These are phyloP conservation scores for Paradisaea rubra DNA, from an alignment of 2,113 vertebrate species.

Conservation along the genomic window DNA sequence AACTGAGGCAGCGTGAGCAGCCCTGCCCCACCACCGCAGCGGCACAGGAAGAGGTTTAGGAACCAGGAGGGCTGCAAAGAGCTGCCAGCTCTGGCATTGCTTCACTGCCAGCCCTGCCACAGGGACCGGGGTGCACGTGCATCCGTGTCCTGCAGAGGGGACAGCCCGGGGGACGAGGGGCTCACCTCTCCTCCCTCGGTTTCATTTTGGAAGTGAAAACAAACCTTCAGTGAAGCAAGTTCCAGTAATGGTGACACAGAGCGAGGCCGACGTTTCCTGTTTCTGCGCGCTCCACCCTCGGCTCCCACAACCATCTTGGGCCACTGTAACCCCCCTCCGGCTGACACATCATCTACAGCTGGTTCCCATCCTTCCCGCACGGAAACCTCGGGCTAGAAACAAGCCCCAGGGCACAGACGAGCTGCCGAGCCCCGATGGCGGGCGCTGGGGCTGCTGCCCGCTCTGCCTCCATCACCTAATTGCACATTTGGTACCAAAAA, in stretches of 20 bases:
- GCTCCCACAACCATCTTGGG: slow-evolving; percentile 5
- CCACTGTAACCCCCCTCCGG: not conserved
- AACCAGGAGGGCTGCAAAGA: not conserved
- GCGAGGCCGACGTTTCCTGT: slow-evolving; percentile 34
- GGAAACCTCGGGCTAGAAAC: not conserved
- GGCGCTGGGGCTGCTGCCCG: not conserved
- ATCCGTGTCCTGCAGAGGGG: rapidly evolving
- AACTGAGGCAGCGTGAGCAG: not conserved
- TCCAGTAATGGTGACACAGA: slow-evolving; percentile 15
- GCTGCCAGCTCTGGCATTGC: not conserved
- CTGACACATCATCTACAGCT: not conserved
- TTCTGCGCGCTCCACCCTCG: slow-evolving; percentile 33
- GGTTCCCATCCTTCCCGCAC: not conserved
- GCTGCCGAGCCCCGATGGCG: not conserved
- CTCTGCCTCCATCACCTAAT: not conserved
- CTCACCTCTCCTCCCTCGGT: not conserved
- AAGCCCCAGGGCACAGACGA: not conserved
- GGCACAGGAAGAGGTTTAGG: not conserved
- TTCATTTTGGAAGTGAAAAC: slow-evolving; percentile 4
- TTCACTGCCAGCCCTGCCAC: rapidly evolving
- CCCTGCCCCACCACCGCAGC: rapidly evolving
- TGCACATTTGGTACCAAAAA: slow-evolving; percentile 12
- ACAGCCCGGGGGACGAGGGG: not conserved
- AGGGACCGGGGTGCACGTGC: rapidly evolving
- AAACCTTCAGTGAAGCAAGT: not conserved